These are phyloP conservation scores for Phrynocephalus vlangalii DNA, from an alignment of 2,797 vertebrate genomes.

Conservation along the genomic window DNA sequence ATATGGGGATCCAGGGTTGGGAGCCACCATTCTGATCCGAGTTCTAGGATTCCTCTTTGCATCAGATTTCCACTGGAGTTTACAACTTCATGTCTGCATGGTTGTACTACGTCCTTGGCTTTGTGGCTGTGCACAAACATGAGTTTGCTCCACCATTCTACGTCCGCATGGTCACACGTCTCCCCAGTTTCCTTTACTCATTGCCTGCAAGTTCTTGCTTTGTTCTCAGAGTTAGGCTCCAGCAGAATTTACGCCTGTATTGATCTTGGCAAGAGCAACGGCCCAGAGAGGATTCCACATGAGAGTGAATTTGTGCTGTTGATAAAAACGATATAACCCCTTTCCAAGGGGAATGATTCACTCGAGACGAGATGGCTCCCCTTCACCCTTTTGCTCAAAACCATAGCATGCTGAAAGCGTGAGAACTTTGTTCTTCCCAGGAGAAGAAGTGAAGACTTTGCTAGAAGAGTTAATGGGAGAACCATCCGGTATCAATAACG, in stretches of 20 bases:
- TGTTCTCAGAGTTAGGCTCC: not conserved
- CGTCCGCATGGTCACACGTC: not conserved
- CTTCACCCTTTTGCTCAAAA: not conserved
- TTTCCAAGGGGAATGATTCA: not conserved
- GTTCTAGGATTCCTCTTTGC: not conserved
- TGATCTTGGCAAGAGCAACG: constrained; percentile 27
- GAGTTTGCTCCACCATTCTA: too few relatives aligned
- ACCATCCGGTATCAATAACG: not conserved
- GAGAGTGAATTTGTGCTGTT: not conserved
- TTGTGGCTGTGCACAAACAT: too few relatives aligned
- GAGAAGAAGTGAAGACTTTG: not conserved
- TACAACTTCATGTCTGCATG: too few relatives aligned
- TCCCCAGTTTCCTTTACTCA: not conserved
- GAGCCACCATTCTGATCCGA: not conserved
- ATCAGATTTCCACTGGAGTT: not conserved
- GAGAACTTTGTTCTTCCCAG: not conserved
- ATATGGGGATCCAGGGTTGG: too few relatives aligned
- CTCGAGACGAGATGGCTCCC: not conserved
- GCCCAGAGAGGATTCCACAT: not conserved
- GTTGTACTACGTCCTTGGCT: not conserved
- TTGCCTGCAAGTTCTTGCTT: not conserved
- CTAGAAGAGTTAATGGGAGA: not conserved
- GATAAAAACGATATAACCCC: not conserved
- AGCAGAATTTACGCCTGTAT: not conserved
- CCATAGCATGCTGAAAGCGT: not conserved